These are phyloP conservation scores for Exephanes ischioxanthus DNA, from an alignment of 2,888 invertebrate genomes.

Conservation along the genomic window DNA sequence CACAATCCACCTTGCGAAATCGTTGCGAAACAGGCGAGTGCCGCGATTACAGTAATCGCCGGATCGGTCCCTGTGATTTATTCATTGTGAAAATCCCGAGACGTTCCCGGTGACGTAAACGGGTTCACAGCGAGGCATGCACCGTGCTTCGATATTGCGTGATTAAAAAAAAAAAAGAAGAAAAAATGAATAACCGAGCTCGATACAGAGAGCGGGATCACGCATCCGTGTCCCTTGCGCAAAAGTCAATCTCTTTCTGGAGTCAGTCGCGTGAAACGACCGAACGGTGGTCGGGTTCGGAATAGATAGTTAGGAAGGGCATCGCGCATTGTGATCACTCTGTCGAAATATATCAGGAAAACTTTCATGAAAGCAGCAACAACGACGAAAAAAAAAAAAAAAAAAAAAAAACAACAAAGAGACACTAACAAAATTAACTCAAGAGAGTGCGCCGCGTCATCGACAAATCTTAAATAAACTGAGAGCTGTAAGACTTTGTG, in stretches of 20 bases:
- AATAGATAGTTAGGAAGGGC: constrained; percentile 67
- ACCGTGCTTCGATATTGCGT: constrained; percentile 34
- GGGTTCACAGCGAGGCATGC: constrained; percentile 2
- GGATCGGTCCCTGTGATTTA: constrained; percentile 15
- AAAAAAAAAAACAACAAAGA: constrained; percentile 11
- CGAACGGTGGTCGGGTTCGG: constrained; percentile 32
- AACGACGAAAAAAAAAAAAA: constrained; percentile 4
- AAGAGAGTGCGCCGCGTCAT: neutral
- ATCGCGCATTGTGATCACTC: constrained; percentile 11
- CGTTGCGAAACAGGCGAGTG: constrained; percentile 11
- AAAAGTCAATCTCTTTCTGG: constrained; percentile 67
- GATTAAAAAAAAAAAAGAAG: constrained; percentile 24
- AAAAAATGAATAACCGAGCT: constrained; percentile 28
- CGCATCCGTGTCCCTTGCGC: constrained; percentile 70
- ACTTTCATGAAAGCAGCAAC: constrained; percentile 30
- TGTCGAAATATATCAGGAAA: constrained; percentile 41
- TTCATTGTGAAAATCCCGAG: constrained; percentile 36
- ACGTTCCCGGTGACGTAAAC: constrained; percentile 25
- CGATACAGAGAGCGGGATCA: constrained; percentile 63
- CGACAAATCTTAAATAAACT: neutral
- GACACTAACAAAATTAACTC: constrained; percentile 1
- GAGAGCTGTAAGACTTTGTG: constrained; percentile 3
- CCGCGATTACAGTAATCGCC: constrained; percentile 37
- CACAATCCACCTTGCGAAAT: constrained; percentile 15
- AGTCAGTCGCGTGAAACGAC: constrained; percentile 68